Evolutionary conservation across 2,113 vertebrate genomes (phyloP), one percentile per base, ranked within the genome.

Genomic region (Cyprinodon variegatus): DNA sequence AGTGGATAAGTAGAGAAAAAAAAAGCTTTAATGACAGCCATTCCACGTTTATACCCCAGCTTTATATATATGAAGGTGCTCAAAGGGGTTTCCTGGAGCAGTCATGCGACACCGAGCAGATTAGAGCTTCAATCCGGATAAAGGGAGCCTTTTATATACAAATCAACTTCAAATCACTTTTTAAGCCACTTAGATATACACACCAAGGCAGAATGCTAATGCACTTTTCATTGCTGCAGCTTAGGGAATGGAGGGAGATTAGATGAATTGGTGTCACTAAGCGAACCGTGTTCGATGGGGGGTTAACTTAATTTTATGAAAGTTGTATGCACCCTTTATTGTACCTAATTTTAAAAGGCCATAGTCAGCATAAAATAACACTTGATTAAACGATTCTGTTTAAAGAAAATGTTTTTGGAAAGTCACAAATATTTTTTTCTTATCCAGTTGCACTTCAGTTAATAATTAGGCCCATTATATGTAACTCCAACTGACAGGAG

Each of bases 161-260:
- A 96, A 95, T 96, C 95, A 94, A 95, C 95, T 95, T 95, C 94
- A 94, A 95, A 95, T 95, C 94, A 94, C 93, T 95, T 96, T 94
- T 95, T 95, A 95, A 95, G 94, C 94, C 94, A 95, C 94, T 95
- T 95, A 95, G 92, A 95, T 92, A 93, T 94, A 95, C 93, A 94
- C 93, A 91, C 93, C 91, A 89, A 90, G 90, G 91, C 93, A 92
- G 94, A 94, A 95, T 94, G 94, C 93, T 95, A 95, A 95, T 95
- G 95, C 94, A 94, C 93, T 91, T 95, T 94, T 94, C 93, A 93
- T 94, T 94, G 94, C 89, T 72, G 86, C 81, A 91, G 91, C 89
- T 94, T 93, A 94, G 83, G 88, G 83, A 94, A 92, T 93, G 89
- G 91, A 92, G 93, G 90, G 91, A 93, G 94, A 94, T 95, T 94